Percentiles rank a stretch among this genome's conserved stretches.
These are phyloP conservation scores for Pygoscelis adeliae DNA, from an alignment of 2,113 vertebrate species.

Conservation along the genomic window DNA sequence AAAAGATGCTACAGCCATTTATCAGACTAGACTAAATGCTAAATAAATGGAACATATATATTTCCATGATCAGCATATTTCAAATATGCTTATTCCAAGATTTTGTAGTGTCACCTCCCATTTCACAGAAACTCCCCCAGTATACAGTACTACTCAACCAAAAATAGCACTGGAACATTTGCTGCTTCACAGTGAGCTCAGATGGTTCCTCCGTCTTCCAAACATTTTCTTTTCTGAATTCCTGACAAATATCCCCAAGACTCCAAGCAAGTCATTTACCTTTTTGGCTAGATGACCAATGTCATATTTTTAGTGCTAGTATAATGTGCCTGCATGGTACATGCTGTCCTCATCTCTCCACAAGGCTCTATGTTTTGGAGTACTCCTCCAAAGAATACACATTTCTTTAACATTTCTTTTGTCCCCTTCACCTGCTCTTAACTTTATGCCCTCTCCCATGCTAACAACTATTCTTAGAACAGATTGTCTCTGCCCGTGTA, in stretches of 20 bases:
- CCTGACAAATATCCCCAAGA: neutral
- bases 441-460: neutral
- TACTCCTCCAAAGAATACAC: neutral
- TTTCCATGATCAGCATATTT: neutral
- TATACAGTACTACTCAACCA: neutral
- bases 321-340: neutral
- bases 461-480: neutral
- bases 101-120: neutral
- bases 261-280: neutral
- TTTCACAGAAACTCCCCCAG: neutral
- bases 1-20: neutral
- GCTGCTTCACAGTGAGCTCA: constrained; percentile 4
- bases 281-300: neutral
- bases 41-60: neutral
- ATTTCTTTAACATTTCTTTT: neutral
- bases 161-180: constrained; percentile 8
- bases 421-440: neutral
- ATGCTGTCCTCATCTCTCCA: neutral
- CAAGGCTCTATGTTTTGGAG: neutral
- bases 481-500: neutral
- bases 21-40: neutral
- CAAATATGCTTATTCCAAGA: neutral
- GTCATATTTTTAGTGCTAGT: neutral
- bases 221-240: neutral
- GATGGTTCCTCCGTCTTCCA: neutral